Evolutionary conservation across 1,140 invertebrate species (phyloP).

Genomic region (Drosophila sproati): DNA sequence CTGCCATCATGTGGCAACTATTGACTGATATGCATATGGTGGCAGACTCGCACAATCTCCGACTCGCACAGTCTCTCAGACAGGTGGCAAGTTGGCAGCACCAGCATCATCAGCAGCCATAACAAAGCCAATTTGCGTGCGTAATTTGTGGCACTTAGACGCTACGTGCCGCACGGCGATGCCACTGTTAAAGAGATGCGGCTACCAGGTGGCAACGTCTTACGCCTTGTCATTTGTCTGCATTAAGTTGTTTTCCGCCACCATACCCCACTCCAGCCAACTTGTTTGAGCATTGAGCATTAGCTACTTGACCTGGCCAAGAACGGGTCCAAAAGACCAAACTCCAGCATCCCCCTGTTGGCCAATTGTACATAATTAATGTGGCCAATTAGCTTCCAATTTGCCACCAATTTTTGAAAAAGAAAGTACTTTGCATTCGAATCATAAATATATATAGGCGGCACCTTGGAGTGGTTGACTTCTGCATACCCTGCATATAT

Average conservation of each 20-base stretch:
- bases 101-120: not conserved
- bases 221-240: constrained; percentile 74
- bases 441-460: not conserved
- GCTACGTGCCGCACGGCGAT: constrained; percentile 63
- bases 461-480: not conserved
- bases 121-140: constrained; percentile 82
- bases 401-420: constrained; percentile 14
- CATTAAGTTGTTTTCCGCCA: constrained; percentile 51
- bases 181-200: constrained; percentile 36
- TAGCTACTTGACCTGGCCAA: constrained; percentile 44
- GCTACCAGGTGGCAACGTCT: constrained; percentile 48
- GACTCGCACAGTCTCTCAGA: not conserved
- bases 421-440: not conserved
- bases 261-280: constrained; percentile 38
- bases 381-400: constrained; percentile 68
- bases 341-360: not conserved
- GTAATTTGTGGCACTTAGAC: constrained; percentile 80
- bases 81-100: not conserved
- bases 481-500: not conserved
- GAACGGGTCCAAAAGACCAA: not conserved
- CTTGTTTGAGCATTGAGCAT: constrained; percentile 63
- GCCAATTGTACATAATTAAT: constrained; percentile 75
- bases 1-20: constrained; percentile 28
- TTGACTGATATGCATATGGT: constrained; percentile 52
- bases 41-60: not conserved